Conservation (phyloP, 2,888 invertebrate species). For the Xanthia icteritia region DNA sequence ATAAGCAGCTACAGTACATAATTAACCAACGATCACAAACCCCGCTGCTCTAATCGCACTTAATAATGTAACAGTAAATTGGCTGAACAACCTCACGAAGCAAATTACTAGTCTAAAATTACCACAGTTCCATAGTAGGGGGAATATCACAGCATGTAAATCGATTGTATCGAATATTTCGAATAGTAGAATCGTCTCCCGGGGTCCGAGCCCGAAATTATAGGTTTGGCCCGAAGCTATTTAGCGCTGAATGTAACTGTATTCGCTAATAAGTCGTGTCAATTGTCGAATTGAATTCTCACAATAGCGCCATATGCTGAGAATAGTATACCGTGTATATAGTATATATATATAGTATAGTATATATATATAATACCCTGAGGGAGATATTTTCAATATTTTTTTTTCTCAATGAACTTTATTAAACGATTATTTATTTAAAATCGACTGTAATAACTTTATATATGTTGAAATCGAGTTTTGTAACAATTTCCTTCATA, state of each 20-base stretch:
- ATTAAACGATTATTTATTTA: constrained; percentile 53
- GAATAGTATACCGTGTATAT: no score
- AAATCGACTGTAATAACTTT: constrained; percentile 51
- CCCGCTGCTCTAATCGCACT: constrained; percentile 73
- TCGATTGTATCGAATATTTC: constrained; percentile 80
- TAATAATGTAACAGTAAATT: constrained; percentile 76
- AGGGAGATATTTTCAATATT: constrained; percentile 56
- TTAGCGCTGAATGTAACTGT: constrained; percentile 82
- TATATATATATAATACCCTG: no score
- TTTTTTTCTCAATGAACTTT: constrained; percentile 46
- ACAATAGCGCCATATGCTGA: constrained; percentile 77
- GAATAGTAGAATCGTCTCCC: constrained; percentile 77
- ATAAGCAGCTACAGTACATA: constrained; percentile 66
- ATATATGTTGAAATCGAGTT: constrained; percentile 57
- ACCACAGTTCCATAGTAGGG: constrained; percentile 73
- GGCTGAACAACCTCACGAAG: constrained; percentile 68
- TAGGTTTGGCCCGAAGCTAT: constrained; percentile 86
- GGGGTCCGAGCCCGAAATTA: constrained; percentile 84
- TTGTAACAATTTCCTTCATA: constrained; percentile 61
- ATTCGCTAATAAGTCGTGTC: constrained; percentile 87
- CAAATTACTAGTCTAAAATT: constrained; percentile 80
- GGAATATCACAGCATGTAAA: constrained; percentile 81
- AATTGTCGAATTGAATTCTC: constrained; percentile 81
- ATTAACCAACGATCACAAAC: constrained; percentile 75
- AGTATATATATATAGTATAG: no score